Base-by-base conservation (phyloP, 1,140 invertebrate species). In the Episyrphus balteatus region DNA sequence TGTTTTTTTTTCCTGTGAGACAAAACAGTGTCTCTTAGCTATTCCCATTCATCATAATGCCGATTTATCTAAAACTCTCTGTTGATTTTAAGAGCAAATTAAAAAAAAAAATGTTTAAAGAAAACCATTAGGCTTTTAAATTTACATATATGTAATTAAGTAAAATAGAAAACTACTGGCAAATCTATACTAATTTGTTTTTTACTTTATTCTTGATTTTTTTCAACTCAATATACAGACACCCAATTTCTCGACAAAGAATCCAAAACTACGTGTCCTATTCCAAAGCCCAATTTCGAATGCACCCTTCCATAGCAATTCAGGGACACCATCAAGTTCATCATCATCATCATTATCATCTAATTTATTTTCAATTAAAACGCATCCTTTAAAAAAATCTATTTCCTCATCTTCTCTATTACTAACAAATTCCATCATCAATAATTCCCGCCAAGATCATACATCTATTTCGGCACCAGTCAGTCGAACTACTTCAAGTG, bases 211-310 rank as follows among this genome's bases (percentile, higher is more conserved):
- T n/a, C n/a, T n/a, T 37, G 15, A 12, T 41, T 41, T 18, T 41
- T 17, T 15, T 14, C 13, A 11, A 40, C 32, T 36, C 19, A 30
- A 37, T 50, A n/a, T 19, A 40, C 41, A 67, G 62, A 67, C 64
- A 43, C 64, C 64, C 42, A 67, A 61, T 49, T 39, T 58, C 21
- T 56, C 56, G 46, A 58, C 44, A 17, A 63, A 66, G 39, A 50
- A 55, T 18, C 64, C 62, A 1, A 67, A 67, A 39, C 44, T 63
- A 47, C 56, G 65, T 15, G 61, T 65, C 13, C 52, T 68, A 5
- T 68, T 68, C 42, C 65, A 65, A 54, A 68, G 62, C 49, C 65
- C 65, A 10, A 54, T 57, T 34, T 51, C 56, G 44, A 42, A 47
- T 18, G 42, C 48, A 33, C 31, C 14, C 19, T 40, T 19, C 36